Base-by-base conservation (phyloP, 2,797 vertebrate genomes). In the Enteromius anoplus region DNA sequence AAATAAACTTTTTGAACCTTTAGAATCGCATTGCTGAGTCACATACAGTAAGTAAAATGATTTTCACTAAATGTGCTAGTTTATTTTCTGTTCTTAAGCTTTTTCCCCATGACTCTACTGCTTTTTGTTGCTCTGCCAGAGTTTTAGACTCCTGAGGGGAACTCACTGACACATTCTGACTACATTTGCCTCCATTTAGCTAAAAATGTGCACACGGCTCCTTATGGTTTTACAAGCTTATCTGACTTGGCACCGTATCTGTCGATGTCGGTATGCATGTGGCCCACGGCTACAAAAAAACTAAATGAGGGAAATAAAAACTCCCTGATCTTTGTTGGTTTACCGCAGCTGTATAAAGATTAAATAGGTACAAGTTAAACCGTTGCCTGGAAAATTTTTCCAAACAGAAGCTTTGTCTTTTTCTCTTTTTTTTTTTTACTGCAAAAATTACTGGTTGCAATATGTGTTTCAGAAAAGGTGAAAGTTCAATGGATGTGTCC, bases 101-200 rank as follows among this genome's bases (percentile, higher is more conserved):
- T 53, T 23, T 34, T 40, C 29, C 19, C 17, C 6, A 45, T 17
- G 40, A 72, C 17, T 73, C 12, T 42, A 69, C 51, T 58, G 64
- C 3, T 32, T 78, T 71, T 90, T 92, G 89, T 92, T 85, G 88
- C 81, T 81, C 84, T 89, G 89, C 91, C 88, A 93, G 89, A 85
- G 87, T 90, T 93, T 90, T 53, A 34, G 55, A 86, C 85, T 93
- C 91, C 90, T 88, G 78, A 87, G 91, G 92, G 91, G 71, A 89
- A 82, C 89, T 92, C 84, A 77, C 89, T 90, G 90, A 92, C 92
- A 92, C 91, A 92, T 87, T 90, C 93, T 92, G 92, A 94, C 92
- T 93, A 91, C 91, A 90, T 93, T 94, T 92, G 80, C 92, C 90
- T 93, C 90, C 90, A 91, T 93, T 93, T 93, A 94, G 90, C 89